Evolutionary conservation across 2,888 invertebrate genomes (phyloP).

Genomic region (Opisthograptis luteolata): DNA sequence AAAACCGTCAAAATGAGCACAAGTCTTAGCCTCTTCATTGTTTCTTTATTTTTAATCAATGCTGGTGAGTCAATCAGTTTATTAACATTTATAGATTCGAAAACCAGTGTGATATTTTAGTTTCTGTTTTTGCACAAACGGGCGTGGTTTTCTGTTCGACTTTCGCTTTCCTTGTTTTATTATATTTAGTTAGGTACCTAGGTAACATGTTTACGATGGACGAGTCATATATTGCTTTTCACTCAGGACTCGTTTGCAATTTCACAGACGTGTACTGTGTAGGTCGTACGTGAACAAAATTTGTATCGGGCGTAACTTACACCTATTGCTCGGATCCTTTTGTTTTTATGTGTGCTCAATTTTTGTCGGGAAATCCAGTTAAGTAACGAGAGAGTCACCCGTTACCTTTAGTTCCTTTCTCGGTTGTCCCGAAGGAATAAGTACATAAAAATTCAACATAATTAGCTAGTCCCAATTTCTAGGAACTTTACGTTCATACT

Average conservation of each 20-base stretch:
- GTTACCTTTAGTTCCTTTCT: neutral
- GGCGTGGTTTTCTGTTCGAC: slow-evolving; percentile 5
- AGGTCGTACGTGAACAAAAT: slow-evolving; percentile 36
- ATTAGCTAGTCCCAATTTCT: neutral
- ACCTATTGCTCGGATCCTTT: slow-evolving; percentile 19
- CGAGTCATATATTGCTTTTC: slow-evolving; percentile 35
- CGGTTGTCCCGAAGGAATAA: neutral
- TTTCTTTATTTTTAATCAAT: slow-evolving; percentile 36
- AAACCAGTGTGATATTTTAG: neutral
- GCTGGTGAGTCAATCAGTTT: slow-evolving; percentile 38
- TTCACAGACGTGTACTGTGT: slow-evolving; percentile 22
- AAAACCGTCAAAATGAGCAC: slow-evolving; percentile 64
- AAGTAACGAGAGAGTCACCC: neutral
- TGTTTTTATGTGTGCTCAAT: slow-evolving; percentile 30
- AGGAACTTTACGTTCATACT: neutral
- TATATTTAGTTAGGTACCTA: too few relatives aligned
- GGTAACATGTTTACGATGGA: slow-evolving; percentile 25
- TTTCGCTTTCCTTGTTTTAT: slow-evolving; percentile 30
- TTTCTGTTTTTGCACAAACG: neutral
- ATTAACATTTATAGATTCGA: neutral
- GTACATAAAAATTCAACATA: neutral
- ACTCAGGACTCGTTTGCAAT: slow-evolving; percentile 28
- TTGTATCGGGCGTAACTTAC: slow-evolving; percentile 26
- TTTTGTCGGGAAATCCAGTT: slow-evolving; percentile 21
- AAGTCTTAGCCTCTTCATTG: slow-evolving; percentile 48